Evolutionary conservation across 37 sponge, comb jelly and placozoan genomes (phyloP).

Genomic region (Halichondria panicea): DNA sequence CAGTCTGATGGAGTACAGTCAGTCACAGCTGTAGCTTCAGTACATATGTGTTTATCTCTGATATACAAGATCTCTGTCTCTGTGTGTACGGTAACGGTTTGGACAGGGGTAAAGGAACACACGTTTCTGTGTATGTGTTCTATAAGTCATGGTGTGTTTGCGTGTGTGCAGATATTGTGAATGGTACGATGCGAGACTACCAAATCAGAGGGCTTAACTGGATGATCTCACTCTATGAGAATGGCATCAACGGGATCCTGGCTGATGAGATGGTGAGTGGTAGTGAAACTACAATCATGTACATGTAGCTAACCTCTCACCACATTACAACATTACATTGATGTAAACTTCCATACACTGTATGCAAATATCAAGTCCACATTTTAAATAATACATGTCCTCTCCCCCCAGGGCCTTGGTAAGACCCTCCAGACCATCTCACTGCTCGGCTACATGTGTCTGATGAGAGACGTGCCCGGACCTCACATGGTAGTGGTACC

Average conservation of each 20-base stretch:
- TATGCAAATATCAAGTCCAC: no score
- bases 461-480: slow-evolving; percentile 72
- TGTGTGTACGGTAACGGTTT: no score
- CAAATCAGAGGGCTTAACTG: slow-evolving; percentile 98
- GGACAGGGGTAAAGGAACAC: no score
- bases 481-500: slow-evolving; percentile 97
- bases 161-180: slow-evolving; percentile 73
- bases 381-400: neutral
- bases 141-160: neutral
- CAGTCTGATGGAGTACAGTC: no score
- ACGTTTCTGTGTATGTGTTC: no score
- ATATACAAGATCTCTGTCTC: no score
- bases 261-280: slow-evolving; percentile 99
- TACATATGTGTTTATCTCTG: no score
- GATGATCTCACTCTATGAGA: slow-evolving; percentile 97
- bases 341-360: neutral
- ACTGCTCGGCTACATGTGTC: slow-evolving; percentile 91
- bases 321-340: neutral
- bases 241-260: slow-evolving; percentile 96
- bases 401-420: slow-evolving; percentile 86
- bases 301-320: neutral
- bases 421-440: slow-evolving; percentile 99
- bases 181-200: slow-evolving; percentile 98
- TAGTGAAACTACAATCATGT: neutral
- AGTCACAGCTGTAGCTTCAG: no score